These are phyloP conservation scores for Megaceryle alcyon DNA, from an alignment of 2,797 vertebrate species.

Conservation along the genomic window DNA sequence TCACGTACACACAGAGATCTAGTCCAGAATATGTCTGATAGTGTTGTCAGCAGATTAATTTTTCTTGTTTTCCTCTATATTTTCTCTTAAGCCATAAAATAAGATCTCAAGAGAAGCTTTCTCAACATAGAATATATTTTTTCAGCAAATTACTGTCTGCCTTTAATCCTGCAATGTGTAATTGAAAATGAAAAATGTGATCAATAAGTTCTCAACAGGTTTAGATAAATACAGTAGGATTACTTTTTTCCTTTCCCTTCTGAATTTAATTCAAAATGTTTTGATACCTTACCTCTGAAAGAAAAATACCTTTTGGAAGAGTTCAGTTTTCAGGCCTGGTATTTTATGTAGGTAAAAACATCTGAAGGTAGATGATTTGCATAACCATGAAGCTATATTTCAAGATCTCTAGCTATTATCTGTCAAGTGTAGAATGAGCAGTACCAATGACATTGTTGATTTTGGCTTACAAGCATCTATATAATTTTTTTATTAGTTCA, in stretches of 20 bases:
- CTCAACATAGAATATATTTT: neutral
- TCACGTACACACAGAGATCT: accelerated
- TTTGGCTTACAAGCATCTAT: neutral
- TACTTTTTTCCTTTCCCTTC: neutral
- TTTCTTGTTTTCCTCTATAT: neutral
- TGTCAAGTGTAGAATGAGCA: neutral
- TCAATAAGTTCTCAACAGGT: neutral
- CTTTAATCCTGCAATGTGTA: neutral
- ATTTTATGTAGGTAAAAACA: neutral
- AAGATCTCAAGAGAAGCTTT: neutral
- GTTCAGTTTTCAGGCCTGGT: neutral
- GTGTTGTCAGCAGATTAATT: neutral
- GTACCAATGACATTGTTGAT: neutral
- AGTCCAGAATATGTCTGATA: neutral
- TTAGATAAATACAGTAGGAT: neutral
- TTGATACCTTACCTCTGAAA: neutral
- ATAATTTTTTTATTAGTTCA: neutral
- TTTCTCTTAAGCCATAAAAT: neutral
- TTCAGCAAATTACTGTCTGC: neutral
- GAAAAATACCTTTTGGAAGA: neutral
- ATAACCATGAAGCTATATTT: neutral
- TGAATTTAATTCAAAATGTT: neutral
- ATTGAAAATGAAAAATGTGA: neutral
- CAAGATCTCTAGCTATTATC: neutral
- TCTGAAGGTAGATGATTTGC: neutral